phyloP scores from a whole-genome alignment of 2,888 invertebrate species.

The Metallyticus violacea region DNA sequence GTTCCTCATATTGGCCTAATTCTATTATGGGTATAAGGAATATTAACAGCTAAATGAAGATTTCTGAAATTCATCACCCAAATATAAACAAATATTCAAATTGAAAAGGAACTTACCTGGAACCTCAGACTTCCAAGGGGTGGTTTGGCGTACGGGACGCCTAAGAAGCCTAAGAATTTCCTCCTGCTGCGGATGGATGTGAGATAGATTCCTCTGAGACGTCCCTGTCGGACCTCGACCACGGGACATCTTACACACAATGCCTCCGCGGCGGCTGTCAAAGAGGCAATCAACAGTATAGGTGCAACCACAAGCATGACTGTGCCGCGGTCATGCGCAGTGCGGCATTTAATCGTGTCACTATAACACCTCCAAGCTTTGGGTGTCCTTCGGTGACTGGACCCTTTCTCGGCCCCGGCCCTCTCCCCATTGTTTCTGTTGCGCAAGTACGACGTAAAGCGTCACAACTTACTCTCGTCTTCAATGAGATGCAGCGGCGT shows the following conservation, averaged over 20 bases:
- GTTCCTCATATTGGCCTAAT: too few relatives aligned
- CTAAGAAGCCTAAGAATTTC: neutral
- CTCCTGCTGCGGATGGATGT: neutral
- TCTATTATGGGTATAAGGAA: too few relatives aligned
- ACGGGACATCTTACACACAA: neutral
- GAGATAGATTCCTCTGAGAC: neutral
- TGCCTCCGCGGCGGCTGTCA: neutral
- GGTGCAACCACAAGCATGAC: neutral
- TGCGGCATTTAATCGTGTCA: neutral
- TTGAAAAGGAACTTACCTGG: conserved; percentile 2
- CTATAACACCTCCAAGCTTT: neutral
- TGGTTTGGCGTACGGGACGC: neutral
- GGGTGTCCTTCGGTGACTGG: neutral
- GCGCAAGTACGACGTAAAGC: too few relatives aligned
- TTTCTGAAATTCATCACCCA: too few relatives aligned
- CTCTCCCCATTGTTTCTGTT: neutral
- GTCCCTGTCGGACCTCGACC: neutral
- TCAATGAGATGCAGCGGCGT: too few relatives aligned
- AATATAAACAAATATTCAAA: too few relatives aligned
- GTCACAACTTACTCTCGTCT: too few relatives aligned
- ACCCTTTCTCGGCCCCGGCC: neutral
- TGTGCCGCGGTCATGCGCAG: neutral
- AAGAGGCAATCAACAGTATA: neutral
- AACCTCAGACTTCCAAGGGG: neutral
- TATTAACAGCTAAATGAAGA: too few relatives aligned